Evolutionary conservation across 2,113 vertebrate species (phyloP).

Genomic region (Pterophyllum scalare): DNA sequence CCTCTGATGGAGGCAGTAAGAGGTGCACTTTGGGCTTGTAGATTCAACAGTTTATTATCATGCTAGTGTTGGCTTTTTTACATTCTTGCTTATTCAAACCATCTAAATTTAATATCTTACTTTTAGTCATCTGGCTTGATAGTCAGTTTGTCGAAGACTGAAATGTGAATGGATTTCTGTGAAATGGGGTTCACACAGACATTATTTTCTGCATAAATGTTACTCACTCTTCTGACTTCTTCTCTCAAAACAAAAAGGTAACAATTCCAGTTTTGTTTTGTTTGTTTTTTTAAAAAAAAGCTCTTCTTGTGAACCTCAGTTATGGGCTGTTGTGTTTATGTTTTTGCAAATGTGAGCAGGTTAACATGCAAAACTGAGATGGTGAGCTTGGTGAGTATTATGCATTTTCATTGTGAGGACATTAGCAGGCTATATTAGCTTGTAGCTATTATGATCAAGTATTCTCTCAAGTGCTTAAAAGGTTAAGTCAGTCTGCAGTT

Average conservation of each 20-base stretch:
- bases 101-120: neutral
- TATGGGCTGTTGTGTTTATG: too few relatives aligned
- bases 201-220: neutral
- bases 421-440: neutral
- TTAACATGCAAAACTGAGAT: neutral
- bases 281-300: too few relatives aligned
- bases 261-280: too few relatives aligned
- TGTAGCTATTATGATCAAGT: neutral
- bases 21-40: neutral
- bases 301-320: too few relatives aligned
- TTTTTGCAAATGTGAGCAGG: too few relatives aligned
- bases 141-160: neutral
- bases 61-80: neutral
- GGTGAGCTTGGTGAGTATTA: accelerated
- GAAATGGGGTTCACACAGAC: neutral
- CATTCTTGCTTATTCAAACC: neutral
- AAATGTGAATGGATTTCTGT: neutral
- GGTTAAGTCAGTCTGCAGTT: neutral
- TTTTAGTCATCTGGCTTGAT: neutral
- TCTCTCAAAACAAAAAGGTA: too few relatives aligned
- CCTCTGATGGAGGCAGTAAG: neutral
- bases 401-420: neutral
- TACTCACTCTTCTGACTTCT: neutral
- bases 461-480: neutral
- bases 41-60: neutral